phyloP scores from a whole-genome alignment of 2,888 invertebrate species.

The Acrobasis repandana region DNA sequence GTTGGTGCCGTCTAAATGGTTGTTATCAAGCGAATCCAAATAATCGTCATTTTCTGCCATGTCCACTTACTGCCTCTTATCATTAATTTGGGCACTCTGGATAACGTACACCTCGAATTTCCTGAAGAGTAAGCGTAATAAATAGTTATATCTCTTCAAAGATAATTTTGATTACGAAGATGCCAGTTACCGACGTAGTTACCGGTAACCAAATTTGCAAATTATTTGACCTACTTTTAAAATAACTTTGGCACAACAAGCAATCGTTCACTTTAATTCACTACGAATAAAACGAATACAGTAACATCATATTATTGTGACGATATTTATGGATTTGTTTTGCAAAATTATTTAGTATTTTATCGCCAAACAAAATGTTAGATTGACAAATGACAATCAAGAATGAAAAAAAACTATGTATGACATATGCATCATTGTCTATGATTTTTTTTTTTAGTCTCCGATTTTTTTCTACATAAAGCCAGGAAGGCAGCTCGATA shows the following conservation, averaged over 20 bases:
- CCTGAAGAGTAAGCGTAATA: conserved; percentile 47
- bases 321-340: conserved; percentile 71
- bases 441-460: background rate
- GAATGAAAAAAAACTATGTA: background rate
- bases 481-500: no score
- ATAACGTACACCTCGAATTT: conserved; percentile 44
- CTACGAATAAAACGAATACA: conserved; percentile 41
- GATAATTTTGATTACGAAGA: conserved; percentile 33
- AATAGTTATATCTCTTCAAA: conserved; percentile 28
- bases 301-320: conserved; percentile 47
- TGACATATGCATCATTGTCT: background rate
- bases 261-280: conserved; percentile 41
- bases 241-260: conserved; percentile 57
- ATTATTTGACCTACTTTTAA: conserved; percentile 59
- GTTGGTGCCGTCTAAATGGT: conserved; percentile 84
- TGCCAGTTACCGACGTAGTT: conserved; percentile 56
- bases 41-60: conserved; percentile 81
- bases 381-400: conserved; percentile 27
- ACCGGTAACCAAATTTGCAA: conserved; percentile 79
- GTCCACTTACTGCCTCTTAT: conserved; percentile 53
- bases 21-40: conserved; percentile 78
- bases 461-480: no score
- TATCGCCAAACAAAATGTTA: conserved; percentile 45
- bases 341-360: conserved; percentile 38
- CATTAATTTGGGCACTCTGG: conserved; percentile 51